Evolutionary conservation across 2,888 invertebrate genomes (phyloP).

Genomic region (Drosophila vallismaia): DNA sequence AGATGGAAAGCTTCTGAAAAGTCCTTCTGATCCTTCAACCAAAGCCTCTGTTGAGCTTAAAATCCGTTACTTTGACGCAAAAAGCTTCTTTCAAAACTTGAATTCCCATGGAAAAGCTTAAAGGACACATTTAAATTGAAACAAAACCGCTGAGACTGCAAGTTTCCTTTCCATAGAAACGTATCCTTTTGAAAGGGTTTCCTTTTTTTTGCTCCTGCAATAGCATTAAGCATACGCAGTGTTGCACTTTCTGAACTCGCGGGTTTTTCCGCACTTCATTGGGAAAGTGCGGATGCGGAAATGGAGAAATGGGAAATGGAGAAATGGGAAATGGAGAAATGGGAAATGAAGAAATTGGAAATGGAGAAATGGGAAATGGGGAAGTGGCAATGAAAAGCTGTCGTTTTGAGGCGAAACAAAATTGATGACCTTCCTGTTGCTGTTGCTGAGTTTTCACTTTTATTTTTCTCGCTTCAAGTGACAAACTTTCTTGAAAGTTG

Average conservation of each 20-base stretch:
- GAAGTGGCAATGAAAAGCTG: slow-evolving; percentile 23
- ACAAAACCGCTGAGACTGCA: not conserved
- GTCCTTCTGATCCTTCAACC: not conserved
- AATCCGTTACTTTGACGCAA: not conserved
- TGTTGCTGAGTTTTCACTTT: slow-evolving; percentile 21
- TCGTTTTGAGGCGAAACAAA: slow-evolving; percentile 8
- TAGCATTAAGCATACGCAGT: slow-evolving; percentile 27
- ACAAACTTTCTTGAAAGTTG: slow-evolving; percentile 2
- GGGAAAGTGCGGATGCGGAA: too few relatives aligned
- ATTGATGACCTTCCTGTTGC: slow-evolving; percentile 44
- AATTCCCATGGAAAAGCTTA: not conserved
- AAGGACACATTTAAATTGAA: not conserved
- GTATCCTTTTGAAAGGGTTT: not conserved
- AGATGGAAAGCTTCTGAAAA: not conserved
- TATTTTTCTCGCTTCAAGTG: not conserved
- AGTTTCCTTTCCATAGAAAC: not conserved
- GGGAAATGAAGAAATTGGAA: too few relatives aligned
- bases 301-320: too few relatives aligned
- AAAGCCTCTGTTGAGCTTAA: not conserved
- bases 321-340: too few relatives aligned
- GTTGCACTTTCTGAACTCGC: slow-evolving; percentile 15
- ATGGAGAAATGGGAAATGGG: not conserved
- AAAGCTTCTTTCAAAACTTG: not conserved
- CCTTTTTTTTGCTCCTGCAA: not conserved
- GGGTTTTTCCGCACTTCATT: slow-evolving; percentile 19